These are phyloP conservation scores for Pandemis corylana DNA, from an alignment of 2,888 invertebrate genomes.

Conservation along the genomic window DNA sequence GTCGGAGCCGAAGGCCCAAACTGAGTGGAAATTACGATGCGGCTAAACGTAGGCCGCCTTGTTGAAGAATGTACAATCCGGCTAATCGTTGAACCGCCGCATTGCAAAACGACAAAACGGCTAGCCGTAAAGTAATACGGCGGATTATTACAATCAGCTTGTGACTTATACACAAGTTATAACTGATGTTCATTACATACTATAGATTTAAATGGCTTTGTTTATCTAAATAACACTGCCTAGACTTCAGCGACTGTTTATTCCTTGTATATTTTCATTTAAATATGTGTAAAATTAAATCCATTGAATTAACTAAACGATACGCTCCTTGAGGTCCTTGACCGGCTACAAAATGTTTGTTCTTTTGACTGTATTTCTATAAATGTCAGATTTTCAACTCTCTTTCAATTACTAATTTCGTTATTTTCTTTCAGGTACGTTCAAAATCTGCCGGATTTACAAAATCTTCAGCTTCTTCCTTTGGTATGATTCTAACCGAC, in stretches of 20 bases:
- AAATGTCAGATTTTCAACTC: too few relatives aligned
- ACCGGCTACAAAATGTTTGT: background rate
- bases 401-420: conserved; percentile 8
- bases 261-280: background rate
- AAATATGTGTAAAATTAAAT: background rate
- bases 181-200: too few relatives aligned
- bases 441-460: background rate
- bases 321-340: background rate
- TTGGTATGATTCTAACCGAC: conserved; percentile 9
- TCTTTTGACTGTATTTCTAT: background rate
- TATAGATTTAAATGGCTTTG: background rate
- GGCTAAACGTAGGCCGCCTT: too few relatives aligned
- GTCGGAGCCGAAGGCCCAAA: too few relatives aligned
- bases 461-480: background rate
- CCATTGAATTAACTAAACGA: background rate
- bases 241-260: background rate
- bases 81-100: too few relatives aligned
- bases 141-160: too few relatives aligned
- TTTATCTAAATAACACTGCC: background rate
- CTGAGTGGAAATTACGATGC: too few relatives aligned
- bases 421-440: conserved; percentile 42
- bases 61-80: too few relatives aligned
- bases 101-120: too few relatives aligned
- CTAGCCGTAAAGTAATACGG: too few relatives aligned
- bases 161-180: too few relatives aligned